Base-by-base conservation (phyloP, 2,888 invertebrate species). In the Netelia fuscicornis region DNA sequence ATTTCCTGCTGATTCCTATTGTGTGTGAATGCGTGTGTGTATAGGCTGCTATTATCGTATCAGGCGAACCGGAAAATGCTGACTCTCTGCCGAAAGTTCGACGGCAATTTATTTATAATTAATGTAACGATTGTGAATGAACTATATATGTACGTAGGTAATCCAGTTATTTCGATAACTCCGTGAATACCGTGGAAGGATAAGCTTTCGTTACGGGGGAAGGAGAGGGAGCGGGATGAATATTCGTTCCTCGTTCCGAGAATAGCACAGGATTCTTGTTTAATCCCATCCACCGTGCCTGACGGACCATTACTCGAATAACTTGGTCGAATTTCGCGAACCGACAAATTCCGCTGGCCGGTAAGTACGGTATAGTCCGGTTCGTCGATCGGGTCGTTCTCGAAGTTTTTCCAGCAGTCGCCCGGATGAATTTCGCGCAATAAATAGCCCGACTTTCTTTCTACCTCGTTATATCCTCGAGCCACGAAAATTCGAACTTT, bases 1-100 rank as follows among this genome's bases (percentile, higher is more conserved):
- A 13, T 48, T 11, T 56, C 20, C 42, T 17, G 1, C 42, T 20
- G n/a, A 20, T 52, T 25, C 8, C 11, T 17, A 10, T n/a, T 30
- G 30, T 30, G 30, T 30, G 30, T 30, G 30, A 2, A 3, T 30
- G 30, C 3, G 30, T 30, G 30, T 30, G 30, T 30, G 30, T 60
- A 9, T 17, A 48, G 13, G 37, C 17, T 56, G n/a, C 54, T 20
- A n/a, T 70, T 17, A 20, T 37, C 56, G 62, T 56, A 20, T 70
- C 64, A 44, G 64, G 25, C 64, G 52, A 76, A 23, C 52, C 56
- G 67, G 52, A 30, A 76, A 71, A 76, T 76, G 13, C 30, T 37
- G 37, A 65, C 56, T 58, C 62, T 20, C 9, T 23, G 30, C 23
- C 68, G 52, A 17, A 52, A 25, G 52, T 23, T 6, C 23, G 2